Evolutionary conservation across 2,797 vertebrate genomes (phyloP), one percentile per base, ranked within the genome.

Genomic region (Masticophis lateralis): DNA sequence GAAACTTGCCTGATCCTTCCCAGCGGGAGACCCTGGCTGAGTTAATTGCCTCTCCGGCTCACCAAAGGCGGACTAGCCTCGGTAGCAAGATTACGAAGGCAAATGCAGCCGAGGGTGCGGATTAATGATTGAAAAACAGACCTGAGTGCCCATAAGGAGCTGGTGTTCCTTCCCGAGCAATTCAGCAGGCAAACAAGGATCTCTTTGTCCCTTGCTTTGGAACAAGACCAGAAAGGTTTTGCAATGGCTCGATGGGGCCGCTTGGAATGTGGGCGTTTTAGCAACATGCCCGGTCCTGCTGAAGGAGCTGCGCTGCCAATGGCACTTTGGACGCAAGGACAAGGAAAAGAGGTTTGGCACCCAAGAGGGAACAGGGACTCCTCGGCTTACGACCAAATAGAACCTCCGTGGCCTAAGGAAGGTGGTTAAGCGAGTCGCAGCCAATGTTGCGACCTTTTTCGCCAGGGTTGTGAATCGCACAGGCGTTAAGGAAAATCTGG

Each of bases 161-260:
- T 37, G 61, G 55, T 25, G n/a, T 2, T 59, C 88, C n/a, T 51
- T 5, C 92, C 55, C 47, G 0, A 0, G 0, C 20, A 90, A 28
- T 53, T 92, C 60, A 93, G 56, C 27, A 32, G 7, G 61, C 11
- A 47, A 94, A 97, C 96, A 96, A 97, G 93, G 94, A 43, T 1
- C 11, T 53, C n/a, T 96, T 97, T 97, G 93, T 97, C 59, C 51
- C n/a, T 94, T 37, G 69, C 96, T 96, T 93, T 95, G 87, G 83
- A 93, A 53, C 0, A 2, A 28, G 86, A 51, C 91, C n/a, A 9
- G 2, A 94, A 88, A 63, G 89, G 63, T 0, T 0, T 92, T 59
- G 93, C 93, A 94, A 95, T 25, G 2, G 16, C n/a, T 74, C n/a
- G 95, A 95, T 93, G 91, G 91, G 89, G 89, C 79, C 94, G 91